These are phyloP conservation scores for Stomatorhinus ivindoensis DNA, from an alignment of 2,113 vertebrate species.

Conservation along the genomic window DNA sequence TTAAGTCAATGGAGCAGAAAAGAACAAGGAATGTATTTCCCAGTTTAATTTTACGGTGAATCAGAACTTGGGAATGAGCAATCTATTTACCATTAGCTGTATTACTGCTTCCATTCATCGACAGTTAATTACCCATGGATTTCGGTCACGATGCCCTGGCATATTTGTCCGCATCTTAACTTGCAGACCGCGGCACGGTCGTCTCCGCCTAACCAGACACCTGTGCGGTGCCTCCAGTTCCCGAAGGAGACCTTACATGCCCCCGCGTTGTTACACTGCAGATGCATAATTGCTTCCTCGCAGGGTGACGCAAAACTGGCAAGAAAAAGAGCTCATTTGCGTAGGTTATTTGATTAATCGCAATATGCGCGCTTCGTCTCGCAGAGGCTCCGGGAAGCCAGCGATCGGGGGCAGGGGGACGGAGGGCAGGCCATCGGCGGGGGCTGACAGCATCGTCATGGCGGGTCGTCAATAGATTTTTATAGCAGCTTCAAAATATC, in stretches of 20 bases:
- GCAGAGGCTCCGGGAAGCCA: not conserved
- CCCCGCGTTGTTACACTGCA: not conserved
- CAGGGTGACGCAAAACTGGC: not conserved
- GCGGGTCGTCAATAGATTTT: not conserved
- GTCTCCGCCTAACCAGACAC: not conserved
- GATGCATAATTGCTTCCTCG: not conserved
- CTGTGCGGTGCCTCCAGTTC: not conserved
- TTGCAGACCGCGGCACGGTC: not conserved
- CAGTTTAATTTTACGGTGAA: constrained; percentile 5
- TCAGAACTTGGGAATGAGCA: not conserved
- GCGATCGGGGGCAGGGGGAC: too few species aligned
- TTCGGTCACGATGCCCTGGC: not conserved
- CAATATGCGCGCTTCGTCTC: not conserved
- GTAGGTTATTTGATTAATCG: not conserved
- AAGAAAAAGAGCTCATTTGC: not conserved
- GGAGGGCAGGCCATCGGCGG: too few species aligned
- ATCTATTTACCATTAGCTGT: constrained; percentile 1
- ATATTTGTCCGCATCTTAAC: not conserved
- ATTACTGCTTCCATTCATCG: constrained; percentile 29
- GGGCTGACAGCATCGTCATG: not conserved
- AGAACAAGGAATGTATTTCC: not conserved
- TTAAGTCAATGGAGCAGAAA: constrained; percentile 16
- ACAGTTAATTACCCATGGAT: constrained; percentile 32
- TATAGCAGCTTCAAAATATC: not conserved
- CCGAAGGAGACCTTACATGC: not conserved